Base-by-base conservation (phyloP, 2,113 vertebrate species). In the Crotalus helleri region DNA sequence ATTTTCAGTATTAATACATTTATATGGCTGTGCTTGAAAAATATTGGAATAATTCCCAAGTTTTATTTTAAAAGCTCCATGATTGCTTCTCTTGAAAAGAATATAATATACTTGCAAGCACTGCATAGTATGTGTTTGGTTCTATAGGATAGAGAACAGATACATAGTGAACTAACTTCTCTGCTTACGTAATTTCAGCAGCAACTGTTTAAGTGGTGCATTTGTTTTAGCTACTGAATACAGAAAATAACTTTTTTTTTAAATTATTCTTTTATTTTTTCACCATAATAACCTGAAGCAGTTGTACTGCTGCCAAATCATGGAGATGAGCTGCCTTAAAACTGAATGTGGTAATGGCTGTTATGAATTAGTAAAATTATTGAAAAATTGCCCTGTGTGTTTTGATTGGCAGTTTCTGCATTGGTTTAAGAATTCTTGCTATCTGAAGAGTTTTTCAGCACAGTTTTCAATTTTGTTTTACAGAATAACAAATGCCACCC, bases 251-350 rank as follows among this genome's bases (percentile, higher is more conserved):
- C 13, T 4, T 0, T 26, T 39, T 39, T 61, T 24, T 92, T 93
- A 87, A 94, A 87, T 69, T 0, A 87, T 91, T 49, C 21, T 86
- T 21, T 61, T 44, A 44, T 81, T 58, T 19, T 21, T 55, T 0
- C 26, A 53, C 92, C 91, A 39, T 90, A 93, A n/a, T 90, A 91
- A 88, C 23, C 90, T 39, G 49, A 93, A 94, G 57, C 89, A 89
- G 46, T 12, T 69, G 54, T 88, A 11, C 46, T 89, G 21, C 23
- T 58, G 86, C 15, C 91, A 81, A 87, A 53, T 92, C 90, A 24
- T 92, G 15, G 19, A 91, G 92, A 85, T 46, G 87, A 95, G 88
- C 23, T 39, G 10, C 46, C 29, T 92, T 59, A 54, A 86, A 86
- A 46, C 26, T 91, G 23, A 12, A n/a, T 53, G 54, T 55, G 89